A percentile compares a stretch with the other conserved stretches of the same genome.
Conservation (phyloP, 1,140 invertebrate species). For the Chymomyza costata region DNA sequence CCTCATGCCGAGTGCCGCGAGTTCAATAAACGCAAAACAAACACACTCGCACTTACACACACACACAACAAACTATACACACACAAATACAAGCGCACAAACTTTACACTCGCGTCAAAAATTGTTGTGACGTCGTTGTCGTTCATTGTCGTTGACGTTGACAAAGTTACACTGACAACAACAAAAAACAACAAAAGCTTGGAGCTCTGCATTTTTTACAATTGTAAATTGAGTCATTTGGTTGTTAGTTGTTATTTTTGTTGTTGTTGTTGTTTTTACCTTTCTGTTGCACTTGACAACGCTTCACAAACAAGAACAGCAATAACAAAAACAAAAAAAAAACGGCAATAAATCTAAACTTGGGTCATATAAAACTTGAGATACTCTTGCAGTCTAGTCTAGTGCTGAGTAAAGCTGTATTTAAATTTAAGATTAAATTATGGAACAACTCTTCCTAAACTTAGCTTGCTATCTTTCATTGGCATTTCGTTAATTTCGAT, state of each 20-base stretch:
- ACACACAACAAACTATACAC: constrained; percentile 34
- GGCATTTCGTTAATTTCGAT: too few relatives aligned
- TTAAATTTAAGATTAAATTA: too few relatives aligned
- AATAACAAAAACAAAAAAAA: constrained; percentile 28
- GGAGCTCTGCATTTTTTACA: constrained; percentile 56
- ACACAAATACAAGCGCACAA: constrained; percentile 7
- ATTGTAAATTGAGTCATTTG: constrained; percentile 72
- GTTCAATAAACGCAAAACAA: constrained; percentile 72
- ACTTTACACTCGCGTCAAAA: constrained; percentile 53
- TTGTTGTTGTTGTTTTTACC: constrained; percentile 34
- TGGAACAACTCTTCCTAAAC: too few relatives aligned
- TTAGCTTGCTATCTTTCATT: too few relatives aligned
- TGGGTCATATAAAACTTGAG: too few relatives aligned
- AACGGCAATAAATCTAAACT: too few relatives aligned
- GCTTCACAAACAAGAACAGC: constrained; percentile 35
- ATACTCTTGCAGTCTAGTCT: too few relatives aligned
- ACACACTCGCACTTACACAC: constrained; percentile 25
- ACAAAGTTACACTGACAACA: constrained; percentile 46
- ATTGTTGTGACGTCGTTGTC: constrained; percentile 55
- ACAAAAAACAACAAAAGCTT: constrained; percentile 31
- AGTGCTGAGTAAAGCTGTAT: too few relatives aligned
- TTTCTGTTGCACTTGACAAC: constrained; percentile 58
- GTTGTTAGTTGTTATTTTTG: constrained; percentile 45
- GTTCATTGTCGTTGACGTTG: constrained; percentile 52
- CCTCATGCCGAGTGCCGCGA: constrained; percentile 61